Evolutionary conservation across 2,888 invertebrate genomes (phyloP).

Genomic region (Thyatira batis): DNA sequence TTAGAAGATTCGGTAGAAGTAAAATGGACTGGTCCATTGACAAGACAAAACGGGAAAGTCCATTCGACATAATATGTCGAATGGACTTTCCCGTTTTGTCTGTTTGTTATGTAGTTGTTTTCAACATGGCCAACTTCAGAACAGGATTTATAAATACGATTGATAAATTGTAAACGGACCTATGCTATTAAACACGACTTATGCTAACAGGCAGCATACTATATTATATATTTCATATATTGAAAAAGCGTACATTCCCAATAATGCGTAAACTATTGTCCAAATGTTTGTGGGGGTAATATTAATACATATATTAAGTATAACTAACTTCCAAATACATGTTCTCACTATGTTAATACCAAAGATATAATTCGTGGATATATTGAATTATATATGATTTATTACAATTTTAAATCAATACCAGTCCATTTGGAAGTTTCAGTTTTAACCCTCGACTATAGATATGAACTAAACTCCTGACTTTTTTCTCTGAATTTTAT

Average conservation of each 20-base stretch:
- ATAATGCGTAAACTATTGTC: slow-evolving; percentile 49
- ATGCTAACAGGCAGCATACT: slow-evolving; percentile 37
- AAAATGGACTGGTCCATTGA: background rate
- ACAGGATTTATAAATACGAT: slow-evolving; percentile 2
- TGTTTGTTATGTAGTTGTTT: background rate
- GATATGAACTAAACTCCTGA: no score
- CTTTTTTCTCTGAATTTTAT: no score
- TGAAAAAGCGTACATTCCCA: slow-evolving; percentile 39
- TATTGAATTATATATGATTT: background rate
- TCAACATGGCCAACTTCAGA: background rate
- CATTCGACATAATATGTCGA: background rate
- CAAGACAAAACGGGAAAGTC: background rate
- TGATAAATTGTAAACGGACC: slow-evolving; percentile 33
- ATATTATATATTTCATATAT: slow-evolving; percentile 34
- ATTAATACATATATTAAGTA: slow-evolving; percentile 14
- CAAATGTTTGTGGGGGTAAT: slow-evolving; percentile 25
- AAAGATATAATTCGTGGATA: background rate
- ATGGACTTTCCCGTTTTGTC: background rate
- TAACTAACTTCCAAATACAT: slow-evolving; percentile 15
- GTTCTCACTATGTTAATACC: slow-evolving; percentile 20
- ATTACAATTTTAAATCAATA: no score
- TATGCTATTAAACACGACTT: slow-evolving; percentile 37
- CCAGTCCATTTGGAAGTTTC: no score
- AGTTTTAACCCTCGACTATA: no score
- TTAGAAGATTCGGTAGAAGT: background rate